phyloP scores from a whole-genome alignment of 2,113 vertebrate genomes.

The Anoura caudifer region DNA sequence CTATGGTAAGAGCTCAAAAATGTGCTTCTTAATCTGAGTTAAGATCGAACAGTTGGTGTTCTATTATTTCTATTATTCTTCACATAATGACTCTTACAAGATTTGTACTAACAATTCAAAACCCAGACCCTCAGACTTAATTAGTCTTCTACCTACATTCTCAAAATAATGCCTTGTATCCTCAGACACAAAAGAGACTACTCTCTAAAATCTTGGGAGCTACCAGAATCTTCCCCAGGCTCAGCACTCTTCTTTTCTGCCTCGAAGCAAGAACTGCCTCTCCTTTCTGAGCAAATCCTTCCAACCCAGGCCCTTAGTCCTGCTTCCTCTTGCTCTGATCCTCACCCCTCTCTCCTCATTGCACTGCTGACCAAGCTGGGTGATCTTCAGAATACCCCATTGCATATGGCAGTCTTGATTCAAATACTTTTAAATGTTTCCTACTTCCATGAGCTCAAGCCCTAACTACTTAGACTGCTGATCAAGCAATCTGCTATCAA shows the following conservation, averaged over 20 bases:
- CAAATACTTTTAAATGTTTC: background rate
- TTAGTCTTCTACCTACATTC: background rate
- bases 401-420: background rate
- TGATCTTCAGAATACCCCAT: background rate
- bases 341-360: background rate
- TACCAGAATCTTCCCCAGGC: background rate
- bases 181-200: background rate
- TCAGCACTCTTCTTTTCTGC: background rate
- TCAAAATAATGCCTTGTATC: background rate
- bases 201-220: background rate
- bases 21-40: background rate
- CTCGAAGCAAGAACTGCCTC: background rate
- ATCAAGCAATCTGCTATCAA: background rate
- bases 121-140: background rate
- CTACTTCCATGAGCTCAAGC: background rate
- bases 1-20: background rate
- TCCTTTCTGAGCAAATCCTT: background rate
- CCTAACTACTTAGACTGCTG: background rate
- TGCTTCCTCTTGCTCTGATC: background rate
- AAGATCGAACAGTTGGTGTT: background rate
- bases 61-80: background rate
- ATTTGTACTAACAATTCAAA: slow-evolving; percentile 12
- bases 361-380: no score
- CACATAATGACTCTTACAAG: background rate
- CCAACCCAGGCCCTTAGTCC: background rate